Conservation (phyloP, 1,140 invertebrate species). For the Watersipora subatra region DNA sequence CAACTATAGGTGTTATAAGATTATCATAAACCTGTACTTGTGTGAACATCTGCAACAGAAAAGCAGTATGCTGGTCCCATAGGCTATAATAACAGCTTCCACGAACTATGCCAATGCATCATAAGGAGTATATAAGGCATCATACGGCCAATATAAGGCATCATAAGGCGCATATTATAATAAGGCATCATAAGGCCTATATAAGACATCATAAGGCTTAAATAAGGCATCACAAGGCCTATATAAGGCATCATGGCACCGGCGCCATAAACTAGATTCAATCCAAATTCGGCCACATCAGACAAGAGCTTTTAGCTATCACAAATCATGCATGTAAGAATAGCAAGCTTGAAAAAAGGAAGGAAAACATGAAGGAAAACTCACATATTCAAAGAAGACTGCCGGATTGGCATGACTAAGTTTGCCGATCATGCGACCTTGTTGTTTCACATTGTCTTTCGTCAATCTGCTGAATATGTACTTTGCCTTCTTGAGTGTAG, state of each 20-base stretch:
- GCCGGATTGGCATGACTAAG: conserved; percentile 87
- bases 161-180: no score
- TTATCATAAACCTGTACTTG: conserved; percentile 98
- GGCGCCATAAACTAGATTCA: no score
- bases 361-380: no score
- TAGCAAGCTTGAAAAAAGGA: no score
- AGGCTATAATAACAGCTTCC: not conserved
- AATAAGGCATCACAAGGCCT: no score
- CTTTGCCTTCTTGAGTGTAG: conserved; percentile 78
- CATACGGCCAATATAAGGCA: not conserved
- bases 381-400: conserved; percentile 88
- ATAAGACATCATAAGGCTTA: no score
- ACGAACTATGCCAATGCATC: not conserved
- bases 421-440: conserved; percentile 88
- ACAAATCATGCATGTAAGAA: no score
- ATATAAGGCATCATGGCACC: no score
- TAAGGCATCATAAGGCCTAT: no score
- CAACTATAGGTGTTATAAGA: conserved; percentile 85
- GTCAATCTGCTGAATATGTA: conserved; percentile 71
- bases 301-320: no score
- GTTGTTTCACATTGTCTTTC: conserved; percentile 95
- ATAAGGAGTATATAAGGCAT: conserved; percentile 1
- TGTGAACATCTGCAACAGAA: conserved; percentile 49
- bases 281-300: no score
- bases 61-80: conserved; percentile 2